Conservation (phyloP, 2,797 vertebrate genomes). For the Myripristis murdjan region DNA sequence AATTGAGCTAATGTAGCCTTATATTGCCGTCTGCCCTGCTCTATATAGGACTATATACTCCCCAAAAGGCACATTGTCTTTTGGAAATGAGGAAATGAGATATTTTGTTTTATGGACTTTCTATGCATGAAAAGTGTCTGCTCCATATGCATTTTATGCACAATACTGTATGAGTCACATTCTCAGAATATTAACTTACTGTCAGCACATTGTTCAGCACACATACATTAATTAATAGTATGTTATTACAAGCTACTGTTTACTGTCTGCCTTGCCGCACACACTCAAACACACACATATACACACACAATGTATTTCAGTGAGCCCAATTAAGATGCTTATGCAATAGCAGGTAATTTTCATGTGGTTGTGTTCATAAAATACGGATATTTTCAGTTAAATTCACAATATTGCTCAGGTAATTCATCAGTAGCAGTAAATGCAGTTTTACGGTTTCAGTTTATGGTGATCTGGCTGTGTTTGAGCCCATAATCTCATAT, state of each 20-base stretch:
- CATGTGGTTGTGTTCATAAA: too few relatives aligned
- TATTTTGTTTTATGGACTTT: background rate
- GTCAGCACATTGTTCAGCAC: background rate
- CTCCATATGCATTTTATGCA: too few relatives aligned
- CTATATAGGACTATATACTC: background rate
- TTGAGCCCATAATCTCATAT: background rate
- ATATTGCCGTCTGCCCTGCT: background rate
- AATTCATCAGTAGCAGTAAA: background rate
- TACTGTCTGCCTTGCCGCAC: background rate
- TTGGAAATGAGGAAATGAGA: background rate
- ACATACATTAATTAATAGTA: background rate
- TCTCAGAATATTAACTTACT: too few relatives aligned
- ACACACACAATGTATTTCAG: background rate
- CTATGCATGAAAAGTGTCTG: background rate
- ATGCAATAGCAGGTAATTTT: too few relatives aligned
- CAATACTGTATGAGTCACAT: too few relatives aligned
- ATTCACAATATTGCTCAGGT: background rate
- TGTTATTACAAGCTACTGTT: background rate
- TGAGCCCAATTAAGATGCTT: too few relatives aligned
- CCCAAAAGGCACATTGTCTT: too few relatives aligned
- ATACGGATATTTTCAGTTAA: too few relatives aligned
- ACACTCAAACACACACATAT: background rate
- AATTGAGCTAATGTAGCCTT: too few relatives aligned
- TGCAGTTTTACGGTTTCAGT: background rate
- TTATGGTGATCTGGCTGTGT: background rate